Base-by-base conservation (phyloP, 2,113 vertebrate species). In the Catagonus wagneri region DNA sequence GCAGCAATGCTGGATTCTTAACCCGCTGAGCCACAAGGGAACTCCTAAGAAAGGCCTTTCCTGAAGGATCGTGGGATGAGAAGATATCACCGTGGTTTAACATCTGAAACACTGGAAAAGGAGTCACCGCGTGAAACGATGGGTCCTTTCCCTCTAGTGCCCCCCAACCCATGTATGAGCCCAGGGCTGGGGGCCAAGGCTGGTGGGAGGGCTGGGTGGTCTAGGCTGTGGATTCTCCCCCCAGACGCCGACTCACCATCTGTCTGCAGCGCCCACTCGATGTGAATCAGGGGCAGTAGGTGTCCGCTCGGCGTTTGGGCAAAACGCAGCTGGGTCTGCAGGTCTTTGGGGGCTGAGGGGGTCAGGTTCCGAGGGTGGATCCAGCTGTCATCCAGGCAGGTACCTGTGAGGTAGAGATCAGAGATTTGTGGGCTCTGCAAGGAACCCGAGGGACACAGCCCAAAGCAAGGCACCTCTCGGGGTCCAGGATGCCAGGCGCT, bases 331-430 rank as follows among this genome's bases (percentile, higher is more conserved):
- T 91, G 97, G 16, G 98, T 96, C 0, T 81, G 79, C 84, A 99
- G 58, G 0, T 97, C 89, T 60, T 98, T 98, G 0, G 99, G 99
- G 87, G 98, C 98, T 2, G 98, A 98, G 2, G 99, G 98, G 52
- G 98, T 99, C 98, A 98, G 98, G 0, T 0, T n/a, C 9, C 13
- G 23, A 92, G 34, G n/a, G 3, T 19, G 7, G 78, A 98, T 81
- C 98, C 99, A 99, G 96, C 98, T 99, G 0, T 71, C 58, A 36
- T 98, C 98, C 96, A 99, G 86, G 93, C 98, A 99, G 60, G 94
- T 97, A 97, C 98, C 99, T 99, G 96, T 10, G 34, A 95, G 93
- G 1, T 2, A 32, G 10, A 56, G 9, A 22, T 79, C 80, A 94
- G 66, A 89, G 60, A 39, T 15, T 29, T 6, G 7, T 0, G 19